Evolutionary conservation across 2,113 vertebrate species (phyloP), one percentile per base, ranked within the genome.

Genomic region (Aythya baeri): DNA sequence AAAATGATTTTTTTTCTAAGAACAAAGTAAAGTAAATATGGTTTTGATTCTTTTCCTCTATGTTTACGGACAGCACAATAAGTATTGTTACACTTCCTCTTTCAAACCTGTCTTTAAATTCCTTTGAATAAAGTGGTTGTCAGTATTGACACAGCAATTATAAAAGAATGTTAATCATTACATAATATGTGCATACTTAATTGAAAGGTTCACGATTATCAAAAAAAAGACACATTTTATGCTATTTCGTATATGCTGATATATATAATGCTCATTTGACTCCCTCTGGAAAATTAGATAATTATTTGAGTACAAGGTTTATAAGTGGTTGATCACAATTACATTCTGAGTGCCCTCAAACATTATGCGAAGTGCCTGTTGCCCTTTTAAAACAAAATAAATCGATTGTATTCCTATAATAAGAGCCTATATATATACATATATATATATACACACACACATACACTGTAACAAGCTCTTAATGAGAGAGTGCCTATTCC

Each of bases 331-430:
- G 83, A 92, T 78, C 91, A 91, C 86, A 92, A 84, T 91, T 88
- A 92, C 82, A 49, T 46, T 43, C 36, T 71, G 61, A 34, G 83
- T 31, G 36, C 61, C 88, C 83, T 91, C 77, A 72, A 32, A 83
- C 86, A 77, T 86, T 81, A 91, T 81, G 58, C 52, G 46, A 83
- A 88, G 68, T 36, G 77, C 79, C 75, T 67, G 80, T 44, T 84
- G 65, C 43, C 36, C 70, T 52, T 18, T 55, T 86, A 90, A 79
- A 96, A 86, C 91, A 91, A 91, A 93, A 92, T 65, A 88, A 91
- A 92, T 75, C 83, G 92, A 91, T 93, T 86, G 68, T 74, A 57
- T 57, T 57, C 29, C 36, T 74, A 58, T n/a, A 43, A 74, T 58
- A 57, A 31, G 20, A 57, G 57, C 17, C 46, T 63, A 34, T 88